phyloP scores from a whole-genome alignment of 2,888 invertebrate genomes.

The Stomorhina lunata region DNA sequence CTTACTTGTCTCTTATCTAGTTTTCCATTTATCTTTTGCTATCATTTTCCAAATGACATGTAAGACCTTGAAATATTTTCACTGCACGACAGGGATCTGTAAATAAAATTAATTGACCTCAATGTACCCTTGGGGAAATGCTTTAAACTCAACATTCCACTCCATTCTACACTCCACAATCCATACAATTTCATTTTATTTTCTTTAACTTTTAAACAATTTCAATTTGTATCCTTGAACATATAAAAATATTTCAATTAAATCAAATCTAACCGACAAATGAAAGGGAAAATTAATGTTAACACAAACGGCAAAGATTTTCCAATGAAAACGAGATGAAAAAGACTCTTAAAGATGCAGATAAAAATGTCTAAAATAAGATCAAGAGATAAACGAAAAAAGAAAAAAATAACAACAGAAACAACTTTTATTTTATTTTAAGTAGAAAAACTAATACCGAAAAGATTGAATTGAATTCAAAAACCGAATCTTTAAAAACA shows the following conservation, averaged over 20 bases:
- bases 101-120: conserved; percentile 32
- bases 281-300: conserved; percentile 61
- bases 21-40: no score
- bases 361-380: conserved; percentile 57
- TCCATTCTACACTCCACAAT: conserved; percentile 36
- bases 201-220: conserved; percentile 30
- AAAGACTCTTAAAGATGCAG: conserved; percentile 25
- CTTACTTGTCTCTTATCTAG: no score
- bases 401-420: background rate
- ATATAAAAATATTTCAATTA: conserved; percentile 51
- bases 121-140: conserved; percentile 28
- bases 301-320: conserved; percentile 40
- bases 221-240: conserved; percentile 53
- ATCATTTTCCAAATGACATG: background rate
- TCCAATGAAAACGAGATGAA: background rate
- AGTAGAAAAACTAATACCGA: background rate
- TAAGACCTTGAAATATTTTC: conserved; percentile 27
- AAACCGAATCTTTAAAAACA: background rate
- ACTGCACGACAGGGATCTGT: background rate
- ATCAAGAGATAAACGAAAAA: conserved; percentile 50
- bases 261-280: conserved; percentile 47
- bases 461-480: background rate
- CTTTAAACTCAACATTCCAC: background rate
- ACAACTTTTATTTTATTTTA: background rate
- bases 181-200: conserved; percentile 30